These are phyloP conservation scores for Cantharis lateralis DNA, from an alignment of 2,888 invertebrate species.

Conservation along the genomic window DNA sequence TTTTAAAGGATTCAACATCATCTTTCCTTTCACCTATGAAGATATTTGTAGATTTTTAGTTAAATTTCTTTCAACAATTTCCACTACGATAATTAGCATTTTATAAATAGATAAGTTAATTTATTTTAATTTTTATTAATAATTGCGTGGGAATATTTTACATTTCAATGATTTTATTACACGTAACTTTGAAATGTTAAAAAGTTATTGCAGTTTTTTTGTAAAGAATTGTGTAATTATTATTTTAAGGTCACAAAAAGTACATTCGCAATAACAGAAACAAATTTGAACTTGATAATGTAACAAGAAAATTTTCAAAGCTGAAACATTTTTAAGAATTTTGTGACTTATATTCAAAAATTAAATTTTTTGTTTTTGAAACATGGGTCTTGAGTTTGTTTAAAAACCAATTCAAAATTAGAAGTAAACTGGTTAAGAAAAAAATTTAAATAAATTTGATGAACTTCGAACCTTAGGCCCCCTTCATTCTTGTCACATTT, in stretches of 20 bases:
- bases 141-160: neutral
- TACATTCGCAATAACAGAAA: neutral
- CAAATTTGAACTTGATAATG: neutral
- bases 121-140: neutral
- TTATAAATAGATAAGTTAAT: neutral
- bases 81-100: too few relatives aligned
- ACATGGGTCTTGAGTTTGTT: too few relatives aligned
- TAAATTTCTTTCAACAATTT: too few relatives aligned
- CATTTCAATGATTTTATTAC: neutral
- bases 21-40: neutral
- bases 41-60: too few relatives aligned
- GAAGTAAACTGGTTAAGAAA: too few relatives aligned
- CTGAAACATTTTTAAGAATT: too few relatives aligned
- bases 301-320: neutral
- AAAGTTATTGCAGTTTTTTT: neutral
- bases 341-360: neutral
- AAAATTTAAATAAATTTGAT: too few relatives aligned
- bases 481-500: too few relatives aligned
- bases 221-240: neutral
- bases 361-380: too few relatives aligned
- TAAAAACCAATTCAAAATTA: too few relatives aligned
- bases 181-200: neutral
- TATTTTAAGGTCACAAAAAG: neutral
- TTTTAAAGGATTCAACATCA: constrained; percentile 53
- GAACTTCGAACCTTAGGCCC: too few relatives aligned